These are phyloP conservation scores for Chanos chanos DNA, from an alignment of 2,797 vertebrate genomes.

Conservation along the genomic window DNA sequence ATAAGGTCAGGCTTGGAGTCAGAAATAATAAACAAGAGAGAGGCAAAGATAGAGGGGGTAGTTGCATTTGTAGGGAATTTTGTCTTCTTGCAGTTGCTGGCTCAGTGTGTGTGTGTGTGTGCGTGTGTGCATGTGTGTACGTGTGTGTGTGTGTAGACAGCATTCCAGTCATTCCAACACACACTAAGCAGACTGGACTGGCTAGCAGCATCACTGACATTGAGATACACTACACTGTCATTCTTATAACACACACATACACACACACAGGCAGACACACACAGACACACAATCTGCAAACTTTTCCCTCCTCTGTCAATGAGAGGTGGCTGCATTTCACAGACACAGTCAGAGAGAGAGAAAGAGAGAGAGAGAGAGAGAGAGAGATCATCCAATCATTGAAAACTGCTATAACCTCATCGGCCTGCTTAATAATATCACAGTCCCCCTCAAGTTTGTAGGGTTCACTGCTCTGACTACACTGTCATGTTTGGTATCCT, in stretches of 20 bases:
- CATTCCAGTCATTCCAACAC: slow-evolving; percentile 77
- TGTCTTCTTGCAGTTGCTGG: slow-evolving; percentile 12
- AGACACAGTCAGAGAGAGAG: too few species aligned
- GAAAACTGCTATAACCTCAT: too few species aligned
- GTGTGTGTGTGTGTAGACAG: slow-evolving; percentile 51
- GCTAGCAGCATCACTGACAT: slow-evolving; percentile 47
- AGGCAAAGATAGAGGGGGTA: slow-evolving; percentile 28
- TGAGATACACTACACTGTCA: background rate
- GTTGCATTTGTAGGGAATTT: slow-evolving; percentile 38
- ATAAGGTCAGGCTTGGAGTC: too few species aligned
- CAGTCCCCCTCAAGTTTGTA: too few species aligned
- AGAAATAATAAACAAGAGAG: slow-evolving; percentile 9
- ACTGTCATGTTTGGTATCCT: too few species aligned
- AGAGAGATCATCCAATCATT: too few species aligned
- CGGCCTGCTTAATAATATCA: too few species aligned
- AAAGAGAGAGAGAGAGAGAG: too few species aligned
- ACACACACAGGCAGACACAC: background rate
- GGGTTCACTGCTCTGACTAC: too few species aligned
- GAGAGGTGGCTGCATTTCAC: slow-evolving; percentile 29
- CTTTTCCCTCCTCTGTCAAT: slow-evolving; percentile 5
- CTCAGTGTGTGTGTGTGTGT: slow-evolving; percentile 38
- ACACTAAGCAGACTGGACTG: slow-evolving; percentile 60
- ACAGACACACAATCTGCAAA: background rate
- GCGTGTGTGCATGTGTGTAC: slow-evolving; percentile 41
- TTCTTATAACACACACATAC: slow-evolving; percentile 2